These are phyloP conservation scores for Pogonomyrmex barbatus DNA, from an alignment of 1,140 invertebrate species.

Conservation along the genomic window DNA sequence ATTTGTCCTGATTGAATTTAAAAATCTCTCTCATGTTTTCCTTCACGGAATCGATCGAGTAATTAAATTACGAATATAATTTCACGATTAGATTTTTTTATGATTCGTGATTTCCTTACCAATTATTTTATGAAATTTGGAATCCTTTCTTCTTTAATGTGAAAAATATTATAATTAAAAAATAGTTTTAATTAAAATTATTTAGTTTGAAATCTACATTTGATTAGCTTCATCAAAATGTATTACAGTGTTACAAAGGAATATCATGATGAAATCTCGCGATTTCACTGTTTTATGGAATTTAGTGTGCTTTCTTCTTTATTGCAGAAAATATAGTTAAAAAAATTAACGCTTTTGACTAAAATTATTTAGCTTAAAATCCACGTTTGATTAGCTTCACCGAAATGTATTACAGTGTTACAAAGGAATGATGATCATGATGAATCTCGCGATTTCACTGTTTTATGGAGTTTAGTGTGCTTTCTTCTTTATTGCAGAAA, in stretches of 20 bases:
- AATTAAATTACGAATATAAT: conserved; percentile 6
- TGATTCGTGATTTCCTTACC: neutral
- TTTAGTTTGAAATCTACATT: neutral
- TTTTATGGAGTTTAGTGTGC: no score
- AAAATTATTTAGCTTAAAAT: no score
- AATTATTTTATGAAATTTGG: no score
- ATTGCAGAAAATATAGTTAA: no score
- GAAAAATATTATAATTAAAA: neutral
- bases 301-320: no score
- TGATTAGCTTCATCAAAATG: neutral
- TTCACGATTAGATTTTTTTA: neutral
- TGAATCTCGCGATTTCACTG: no score
- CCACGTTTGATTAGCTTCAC: no score
- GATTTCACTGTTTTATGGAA: neutral
- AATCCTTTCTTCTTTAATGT: neutral
- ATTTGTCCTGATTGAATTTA: neutral
- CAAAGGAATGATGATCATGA: no score
- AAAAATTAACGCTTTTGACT: no score
- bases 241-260: conserved; percentile 8
- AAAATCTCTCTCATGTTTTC: neutral
- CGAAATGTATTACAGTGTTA: no score
- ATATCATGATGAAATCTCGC: conserved; percentile 23
- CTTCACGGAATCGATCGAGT: neutral
- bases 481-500: neutral
- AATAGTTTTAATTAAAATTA: neutral